phyloP scores from a whole-genome alignment of 1,140 invertebrate species.

The Sminthurinus signatus region DNA sequence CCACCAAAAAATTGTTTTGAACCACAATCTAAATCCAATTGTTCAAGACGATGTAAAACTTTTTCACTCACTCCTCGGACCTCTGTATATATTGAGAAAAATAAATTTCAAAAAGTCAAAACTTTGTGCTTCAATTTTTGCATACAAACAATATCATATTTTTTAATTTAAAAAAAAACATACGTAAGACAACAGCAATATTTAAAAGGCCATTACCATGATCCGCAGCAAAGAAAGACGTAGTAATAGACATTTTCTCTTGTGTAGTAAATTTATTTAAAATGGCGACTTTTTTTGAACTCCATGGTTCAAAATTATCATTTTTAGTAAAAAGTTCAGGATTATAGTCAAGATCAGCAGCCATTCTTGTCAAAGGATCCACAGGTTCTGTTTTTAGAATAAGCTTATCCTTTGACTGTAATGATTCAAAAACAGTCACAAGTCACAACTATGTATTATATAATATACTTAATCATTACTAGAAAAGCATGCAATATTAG shows the following conservation, averaged over 20 bases:
- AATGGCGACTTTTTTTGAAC: constrained; percentile 60
- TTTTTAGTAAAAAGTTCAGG: constrained; percentile 24
- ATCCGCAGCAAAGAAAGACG: constrained; percentile 67
- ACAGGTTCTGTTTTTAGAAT: too few species aligned
- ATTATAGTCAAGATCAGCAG: constrained; percentile 47
- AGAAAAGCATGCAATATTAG: neutral
- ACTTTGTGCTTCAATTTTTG: too few species aligned
- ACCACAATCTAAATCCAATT: constrained; percentile 87
- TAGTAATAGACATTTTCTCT: constrained; percentile 83
- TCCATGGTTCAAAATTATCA: constrained; percentile 67
- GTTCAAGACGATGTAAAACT: constrained; percentile 82
- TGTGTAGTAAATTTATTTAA: constrained; percentile 84
- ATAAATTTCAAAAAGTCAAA: too few species aligned
- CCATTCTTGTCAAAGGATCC: constrained; percentile 59
- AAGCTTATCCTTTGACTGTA: too few species aligned
- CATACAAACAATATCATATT: too few species aligned
- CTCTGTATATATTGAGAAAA: too few species aligned
- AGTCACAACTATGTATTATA: neutral
- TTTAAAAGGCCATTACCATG: too few species aligned
- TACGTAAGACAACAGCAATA: too few species aligned
- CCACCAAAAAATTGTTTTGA: constrained; percentile 75
- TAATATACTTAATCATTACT: neutral
- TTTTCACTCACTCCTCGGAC: constrained; percentile 64
- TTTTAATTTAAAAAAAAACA: too few species aligned
- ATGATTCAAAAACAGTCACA: neutral